Percentiles rank a stretch among this genome's conserved stretches.
phyloP scores from a whole-genome alignment of 2,113 vertebrate genomes.

The Paedocypris sp. region DNA sequence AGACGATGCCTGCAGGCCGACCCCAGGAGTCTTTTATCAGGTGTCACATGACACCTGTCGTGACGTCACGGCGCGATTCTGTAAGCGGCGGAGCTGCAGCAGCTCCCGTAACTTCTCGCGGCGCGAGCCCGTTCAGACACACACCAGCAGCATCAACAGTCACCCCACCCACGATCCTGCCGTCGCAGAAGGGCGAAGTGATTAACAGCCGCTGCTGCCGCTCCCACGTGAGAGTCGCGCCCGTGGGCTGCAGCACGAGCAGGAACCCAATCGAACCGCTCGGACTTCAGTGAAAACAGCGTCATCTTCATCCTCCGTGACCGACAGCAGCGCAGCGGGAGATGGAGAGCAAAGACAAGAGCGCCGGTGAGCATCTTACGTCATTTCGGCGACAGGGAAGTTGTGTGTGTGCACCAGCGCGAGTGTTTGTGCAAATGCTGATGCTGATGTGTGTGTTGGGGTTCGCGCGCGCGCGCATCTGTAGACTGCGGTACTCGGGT shows the following conservation, averaged over 20 bases:
- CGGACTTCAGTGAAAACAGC: not conserved
- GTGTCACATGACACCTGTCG: conserved; percentile 29
- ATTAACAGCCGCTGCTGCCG: conserved; percentile 3
- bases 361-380: conserved; percentile 49
- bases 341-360: conserved; percentile 80
- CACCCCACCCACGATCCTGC: not conserved
- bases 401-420: conserved; percentile 4
- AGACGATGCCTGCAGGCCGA: not conserved
- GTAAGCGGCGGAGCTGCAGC: conserved; percentile 46
- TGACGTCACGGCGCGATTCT: conserved; percentile 41
- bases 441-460: conserved; percentile 4
- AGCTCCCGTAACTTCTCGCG: conserved; percentile 54
- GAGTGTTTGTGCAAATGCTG: not conserved
- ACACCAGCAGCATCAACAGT: not conserved
- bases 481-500: conserved; percentile 56
- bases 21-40: not conserved
- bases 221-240: conserved; percentile 15
- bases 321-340: conserved; percentile 52
- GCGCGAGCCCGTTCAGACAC: conserved; percentile 42
- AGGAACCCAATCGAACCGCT: not conserved
- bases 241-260: not conserved
- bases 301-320: conserved; percentile 54
- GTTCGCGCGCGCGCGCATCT: conserved; percentile 30
- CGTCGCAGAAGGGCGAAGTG: not conserved
- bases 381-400: not conserved